Conservation (phyloP, 2,113 vertebrate genomes). For the Boleophthalmus pectinirostris region DNA sequence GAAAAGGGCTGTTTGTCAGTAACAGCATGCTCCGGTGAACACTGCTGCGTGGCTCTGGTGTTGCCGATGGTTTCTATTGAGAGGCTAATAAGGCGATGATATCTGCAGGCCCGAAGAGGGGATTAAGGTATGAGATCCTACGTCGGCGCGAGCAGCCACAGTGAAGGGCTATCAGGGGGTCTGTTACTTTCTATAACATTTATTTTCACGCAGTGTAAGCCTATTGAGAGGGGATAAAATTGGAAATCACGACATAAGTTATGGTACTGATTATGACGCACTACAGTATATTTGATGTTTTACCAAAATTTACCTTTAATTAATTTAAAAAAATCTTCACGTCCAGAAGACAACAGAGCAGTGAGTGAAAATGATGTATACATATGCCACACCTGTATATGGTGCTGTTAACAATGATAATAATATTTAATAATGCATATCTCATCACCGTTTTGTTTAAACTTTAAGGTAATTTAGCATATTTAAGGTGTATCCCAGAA, state of each 20-base stretch:
- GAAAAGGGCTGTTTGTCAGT: constrained; percentile 36
- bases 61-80: constrained; percentile 55
- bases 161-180: constrained; percentile 23
- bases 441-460: too few relatives aligned
- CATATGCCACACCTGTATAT: too few relatives aligned
- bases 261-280: background rate
- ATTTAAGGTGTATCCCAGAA: too few relatives aligned
- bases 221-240: background rate
- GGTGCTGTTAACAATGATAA: too few relatives aligned
- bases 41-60: constrained; percentile 30
- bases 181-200: background rate
- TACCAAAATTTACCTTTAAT: background rate
- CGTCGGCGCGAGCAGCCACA: constrained; percentile 25
- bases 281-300: background rate
- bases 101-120: constrained; percentile 51
- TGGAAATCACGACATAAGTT: background rate
- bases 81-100: constrained; percentile 59
- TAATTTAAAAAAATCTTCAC: too few relatives aligned
- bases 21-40: constrained; percentile 43
- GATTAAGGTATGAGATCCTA: constrained; percentile 61
- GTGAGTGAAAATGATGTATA: too few relatives aligned
- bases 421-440: too few relatives aligned
- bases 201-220: constrained; percentile 8
- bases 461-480: too few relatives aligned
- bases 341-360: too few relatives aligned